A percentile compares a stretch with the other conserved stretches of the same genome.
Conservation (phyloP, 53 echinoderm and acorn worm genomes). For the Pentamera pediparva region DNA sequence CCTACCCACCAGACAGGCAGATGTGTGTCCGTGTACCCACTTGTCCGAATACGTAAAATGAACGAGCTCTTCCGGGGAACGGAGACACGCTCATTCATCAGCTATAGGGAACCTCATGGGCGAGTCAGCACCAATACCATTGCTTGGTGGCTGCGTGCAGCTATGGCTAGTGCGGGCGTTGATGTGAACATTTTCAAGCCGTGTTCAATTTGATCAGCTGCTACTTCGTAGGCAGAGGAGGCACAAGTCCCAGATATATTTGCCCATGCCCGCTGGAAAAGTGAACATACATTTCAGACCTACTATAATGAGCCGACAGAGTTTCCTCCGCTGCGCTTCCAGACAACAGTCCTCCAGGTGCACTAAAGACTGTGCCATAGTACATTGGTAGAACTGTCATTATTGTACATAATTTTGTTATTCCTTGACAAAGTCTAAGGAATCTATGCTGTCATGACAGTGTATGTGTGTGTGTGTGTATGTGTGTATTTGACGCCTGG, state of each 20-base stretch:
- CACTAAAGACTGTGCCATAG: neutral
- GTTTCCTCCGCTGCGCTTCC: neutral
- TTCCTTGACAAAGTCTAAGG: no score
- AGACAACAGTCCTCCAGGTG: neutral
- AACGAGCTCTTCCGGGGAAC: neutral
- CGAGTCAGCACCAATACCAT: constrained; percentile 12
- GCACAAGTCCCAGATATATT: constrained; percentile 29
- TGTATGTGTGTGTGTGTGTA: no score
- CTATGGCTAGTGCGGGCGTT: constrained; percentile 4
- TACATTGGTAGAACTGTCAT: no score
- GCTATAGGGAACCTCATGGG: constrained; percentile 8
- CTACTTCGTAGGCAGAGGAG: constrained; percentile 6
- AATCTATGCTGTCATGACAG: no score
- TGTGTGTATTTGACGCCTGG: no score
- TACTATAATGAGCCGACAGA: neutral
- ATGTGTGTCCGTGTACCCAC: constrained; percentile 13
- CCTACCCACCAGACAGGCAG: constrained; percentile 35
- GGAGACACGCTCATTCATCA: constrained; percentile 16
- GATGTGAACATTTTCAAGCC: constrained; percentile 17
- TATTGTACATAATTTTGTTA: no score
- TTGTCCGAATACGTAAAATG: constrained; percentile 16
- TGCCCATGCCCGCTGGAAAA: constrained; percentile 14
- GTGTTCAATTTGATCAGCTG: constrained; percentile 26
- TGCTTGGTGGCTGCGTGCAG: constrained; percentile 16
- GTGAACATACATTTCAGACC: constrained; percentile 21